phyloP scores from a whole-genome alignment of 2,888 invertebrate species.

The Tricholauxania praeusta region DNA sequence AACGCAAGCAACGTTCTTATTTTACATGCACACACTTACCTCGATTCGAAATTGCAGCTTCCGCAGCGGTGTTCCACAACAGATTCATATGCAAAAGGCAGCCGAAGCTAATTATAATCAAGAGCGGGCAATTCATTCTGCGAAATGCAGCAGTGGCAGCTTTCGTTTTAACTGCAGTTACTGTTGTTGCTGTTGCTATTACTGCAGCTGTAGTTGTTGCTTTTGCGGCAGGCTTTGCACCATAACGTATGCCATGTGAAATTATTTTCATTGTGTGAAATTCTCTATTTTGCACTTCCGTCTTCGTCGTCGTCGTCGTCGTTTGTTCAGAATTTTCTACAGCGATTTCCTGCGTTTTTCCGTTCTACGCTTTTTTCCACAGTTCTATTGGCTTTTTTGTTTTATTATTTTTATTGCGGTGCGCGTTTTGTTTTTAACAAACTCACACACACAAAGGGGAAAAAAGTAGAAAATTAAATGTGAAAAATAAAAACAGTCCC shows the following conservation, averaged over 20 bases:
- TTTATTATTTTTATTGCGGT: neutral
- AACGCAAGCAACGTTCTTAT: neutral
- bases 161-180: constrained; percentile 31
- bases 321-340: constrained; percentile 32
- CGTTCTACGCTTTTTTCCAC: neutral
- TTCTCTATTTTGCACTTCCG: constrained; percentile 17
- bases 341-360: constrained; percentile 13
- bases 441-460: neutral
- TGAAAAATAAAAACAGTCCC: neutral
- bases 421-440: constrained; percentile 1
- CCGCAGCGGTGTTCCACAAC: constrained; percentile 55
- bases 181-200: constrained; percentile 37
- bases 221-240: constrained; percentile 36
- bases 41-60: constrained; percentile 66
- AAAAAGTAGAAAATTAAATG: neutral
- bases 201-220: constrained; percentile 37
- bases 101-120: constrained; percentile 67
- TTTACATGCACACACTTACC: constrained; percentile 58
- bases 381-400: constrained; percentile 11
- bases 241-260: constrained; percentile 56
- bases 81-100: constrained; percentile 63
- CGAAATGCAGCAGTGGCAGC: constrained; percentile 16
- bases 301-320: neutral
- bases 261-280: constrained; percentile 56
- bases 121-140: constrained; percentile 66